Evolutionary conservation across 2,113 vertebrate species (phyloP), one percentile per base, ranked within the genome.

Genomic region (Protobothrops mucrosquamatus): DNA sequence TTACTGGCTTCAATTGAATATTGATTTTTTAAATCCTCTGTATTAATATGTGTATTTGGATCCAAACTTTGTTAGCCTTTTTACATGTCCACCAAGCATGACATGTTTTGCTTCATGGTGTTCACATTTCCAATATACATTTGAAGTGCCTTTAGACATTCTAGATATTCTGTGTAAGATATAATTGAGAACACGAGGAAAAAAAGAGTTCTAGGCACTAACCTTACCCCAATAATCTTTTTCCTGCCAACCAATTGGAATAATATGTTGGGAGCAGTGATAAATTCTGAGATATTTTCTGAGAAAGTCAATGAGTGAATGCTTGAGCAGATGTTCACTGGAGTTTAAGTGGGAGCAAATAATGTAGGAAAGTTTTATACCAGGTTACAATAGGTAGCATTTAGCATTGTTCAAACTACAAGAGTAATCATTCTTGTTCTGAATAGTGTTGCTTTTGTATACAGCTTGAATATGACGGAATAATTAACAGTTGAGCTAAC

Each of bases 401-500:
- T 81, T 39, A 81, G 23, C 46, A 87, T 26, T 48, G 10, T 26
- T 87, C 11, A 87, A 48, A 48, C 24, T 10, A 48, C 12, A 57
- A 12, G 2, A 20, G 2, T 18, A 29, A 22, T 87, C 3, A 6
- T 8, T 87, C 6, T 29, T 48, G 46, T 34, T 87, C 55, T 46
- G 34, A 24, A 8, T 29, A 34, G 6, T 5, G 10, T 46, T 92
- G 22, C 14, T 85, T 59, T 29, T 87, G 39, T 39, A 23, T 20
- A 59, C 39, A 51, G 55, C 4, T 43, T 85, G 93, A 91, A 91
- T 95, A 95, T 55, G 69, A 95, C 89, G 88, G 34, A 96, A 81
- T 91, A 97, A 93, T 87, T 97, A 94, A 20, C 51, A 29, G 46
- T 39, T 61, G 39, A 96, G 95, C 59, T 96, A 85, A 89, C 74